Evolutionary conservation across 2,888 invertebrate genomes (phyloP).

Genomic region (Tiphia femorata): DNA sequence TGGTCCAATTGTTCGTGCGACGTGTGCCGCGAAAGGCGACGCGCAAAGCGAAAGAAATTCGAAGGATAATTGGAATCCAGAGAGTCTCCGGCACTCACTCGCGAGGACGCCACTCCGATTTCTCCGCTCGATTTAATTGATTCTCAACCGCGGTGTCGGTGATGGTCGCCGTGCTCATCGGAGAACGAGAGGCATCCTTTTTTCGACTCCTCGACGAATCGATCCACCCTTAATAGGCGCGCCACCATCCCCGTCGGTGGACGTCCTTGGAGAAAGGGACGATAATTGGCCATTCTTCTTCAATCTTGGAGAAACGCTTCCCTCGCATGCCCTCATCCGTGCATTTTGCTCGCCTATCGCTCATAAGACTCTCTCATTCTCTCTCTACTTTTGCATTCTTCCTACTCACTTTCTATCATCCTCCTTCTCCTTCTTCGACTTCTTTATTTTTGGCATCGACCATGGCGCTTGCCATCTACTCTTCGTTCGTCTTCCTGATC

Average conservation of each 20-base stretch:
- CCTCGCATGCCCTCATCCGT: conserved; percentile 34
- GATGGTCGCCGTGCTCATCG: no score
- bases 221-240: conserved; percentile 22
- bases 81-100: not conserved
- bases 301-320: conserved; percentile 7
- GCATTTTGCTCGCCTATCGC: conserved; percentile 32
- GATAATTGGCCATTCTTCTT: conserved; percentile 43
- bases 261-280: conserved; percentile 36
- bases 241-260: no score
- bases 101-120: conserved; percentile 6
- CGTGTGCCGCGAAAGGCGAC: no score
- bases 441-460: no score
- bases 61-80: conserved; percentile 1
- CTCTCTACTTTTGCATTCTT: no score
- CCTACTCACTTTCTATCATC: conserved; percentile 25
- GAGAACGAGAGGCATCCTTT: no score
- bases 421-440: conserved; percentile 6
- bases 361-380: no score
- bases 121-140: conserved; percentile 12
- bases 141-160: conserved; percentile 16
- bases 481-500: no score
- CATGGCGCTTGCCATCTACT: no score
- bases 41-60: no score
- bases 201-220: conserved; percentile 1
- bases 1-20: no score